Percentiles rank a stretch among this genome's conserved stretches.
phyloP scores from a whole-genome alignment of 2,888 invertebrate species.

The Oscheius sp. region DNA sequence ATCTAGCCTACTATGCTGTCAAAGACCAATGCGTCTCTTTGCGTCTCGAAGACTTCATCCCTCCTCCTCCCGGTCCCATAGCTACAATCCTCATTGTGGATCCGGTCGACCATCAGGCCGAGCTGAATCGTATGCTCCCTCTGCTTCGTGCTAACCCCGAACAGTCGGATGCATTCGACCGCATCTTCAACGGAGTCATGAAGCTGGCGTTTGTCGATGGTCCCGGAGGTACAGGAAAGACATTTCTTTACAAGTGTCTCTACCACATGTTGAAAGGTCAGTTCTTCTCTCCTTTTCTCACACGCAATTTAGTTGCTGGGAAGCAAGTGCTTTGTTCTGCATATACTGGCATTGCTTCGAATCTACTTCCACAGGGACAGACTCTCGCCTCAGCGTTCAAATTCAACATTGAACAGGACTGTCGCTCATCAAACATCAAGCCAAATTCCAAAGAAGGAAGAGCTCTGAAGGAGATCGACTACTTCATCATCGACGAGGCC shows the following conservation, averaged over 20 bases:
- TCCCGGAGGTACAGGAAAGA: constrained; percentile 29
- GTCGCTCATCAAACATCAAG: not conserved
- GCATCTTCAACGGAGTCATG: too few relatives aligned
- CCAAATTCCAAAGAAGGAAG: constrained; percentile 24
- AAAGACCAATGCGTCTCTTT: too few relatives aligned
- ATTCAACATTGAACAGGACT: not conserved
- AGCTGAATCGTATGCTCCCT: not conserved
- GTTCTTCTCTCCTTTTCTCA: too few relatives aligned
- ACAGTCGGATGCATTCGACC: not conserved
- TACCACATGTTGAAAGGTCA: not conserved
- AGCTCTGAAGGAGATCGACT: constrained; percentile 1
- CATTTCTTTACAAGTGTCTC: not conserved
- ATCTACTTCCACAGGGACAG: constrained; percentile 42
- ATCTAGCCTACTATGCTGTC: too few relatives aligned
- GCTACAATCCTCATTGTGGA: not conserved
- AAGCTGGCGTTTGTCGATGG: constrained; percentile 6
- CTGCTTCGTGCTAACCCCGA: not conserved
- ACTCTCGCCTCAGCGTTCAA: constrained; percentile 38
- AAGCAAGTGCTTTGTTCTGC: too few relatives aligned
- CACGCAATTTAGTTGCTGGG: too few relatives aligned
- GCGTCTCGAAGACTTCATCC: too few relatives aligned
- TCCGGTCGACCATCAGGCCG: not conserved
- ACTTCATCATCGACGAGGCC: constrained; percentile 37
- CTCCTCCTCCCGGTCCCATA: not conserved
- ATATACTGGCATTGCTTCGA: not conserved